These are phyloP conservation scores for Myanophis thanlyinensis DNA, from an alignment of 2,113 vertebrate species.

Conservation along the genomic window DNA sequence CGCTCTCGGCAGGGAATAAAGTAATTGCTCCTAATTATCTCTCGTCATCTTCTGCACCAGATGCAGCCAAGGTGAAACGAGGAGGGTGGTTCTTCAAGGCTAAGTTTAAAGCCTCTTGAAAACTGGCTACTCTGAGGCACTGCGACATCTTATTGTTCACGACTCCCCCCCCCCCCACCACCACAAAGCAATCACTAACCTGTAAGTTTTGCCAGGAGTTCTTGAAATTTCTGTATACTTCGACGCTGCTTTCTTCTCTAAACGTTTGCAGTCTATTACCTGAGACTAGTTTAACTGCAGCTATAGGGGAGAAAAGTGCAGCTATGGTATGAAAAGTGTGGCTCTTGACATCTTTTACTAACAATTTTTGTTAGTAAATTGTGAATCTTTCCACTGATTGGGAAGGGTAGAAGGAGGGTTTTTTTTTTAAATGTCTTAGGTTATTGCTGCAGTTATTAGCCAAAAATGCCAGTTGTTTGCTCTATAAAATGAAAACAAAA, in stretches of 20 bases:
- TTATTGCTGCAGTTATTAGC: neutral
- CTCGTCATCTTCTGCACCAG: constrained; percentile 31
- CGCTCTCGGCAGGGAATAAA: constrained; percentile 57
- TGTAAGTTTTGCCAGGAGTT: neutral
- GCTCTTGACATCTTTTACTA: neutral
- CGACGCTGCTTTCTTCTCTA: neutral
- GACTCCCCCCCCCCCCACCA: neutral
- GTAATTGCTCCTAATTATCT: constrained; percentile 72
- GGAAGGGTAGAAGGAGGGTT: neutral
- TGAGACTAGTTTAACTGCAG: neutral
- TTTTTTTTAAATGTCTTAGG: neutral
- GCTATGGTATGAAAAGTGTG: neutral
- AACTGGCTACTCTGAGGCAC: neutral
- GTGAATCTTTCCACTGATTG: neutral
- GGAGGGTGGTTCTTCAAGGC: neutral
- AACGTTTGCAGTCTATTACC: neutral
- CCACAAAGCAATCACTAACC: neutral
- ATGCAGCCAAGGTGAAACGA: constrained; percentile 58
- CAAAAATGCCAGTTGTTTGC: neutral
- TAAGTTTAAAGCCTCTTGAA: constrained; percentile 16
- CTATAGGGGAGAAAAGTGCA: neutral
- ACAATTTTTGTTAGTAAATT: neutral
- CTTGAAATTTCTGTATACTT: neutral
- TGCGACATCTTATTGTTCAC: neutral
- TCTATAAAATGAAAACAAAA: neutral